Base-by-base conservation (phyloP, 2,888 invertebrate species). In the Drosophila kuntzei region DNA sequence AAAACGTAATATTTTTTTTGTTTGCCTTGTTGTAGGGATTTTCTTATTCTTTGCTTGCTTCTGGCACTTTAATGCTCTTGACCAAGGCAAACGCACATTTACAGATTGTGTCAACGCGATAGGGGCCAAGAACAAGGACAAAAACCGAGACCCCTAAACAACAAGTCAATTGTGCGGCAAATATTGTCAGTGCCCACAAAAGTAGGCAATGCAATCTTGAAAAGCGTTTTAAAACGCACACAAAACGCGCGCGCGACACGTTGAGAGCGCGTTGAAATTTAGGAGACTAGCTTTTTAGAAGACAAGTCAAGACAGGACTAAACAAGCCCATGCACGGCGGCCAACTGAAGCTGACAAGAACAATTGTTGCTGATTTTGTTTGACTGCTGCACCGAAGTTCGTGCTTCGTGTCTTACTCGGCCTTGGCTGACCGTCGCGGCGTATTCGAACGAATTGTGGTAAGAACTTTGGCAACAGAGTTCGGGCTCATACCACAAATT, bases 351-450 rank as follows among this genome's bases (percentile, higher is more conserved):
- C 70, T 70, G 72, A 68, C 73, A 76, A 57, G 32, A 70, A 72
- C 76, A 80, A 87, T 84, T 90, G 89, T 84, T 84, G 86, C 86
- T 89, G 88, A 76, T 83, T 90, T 89, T 90, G 84, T 87, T 69
- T 66, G 51, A 64, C 70, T 65, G 46, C 80, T 58, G 67, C 74
- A 77, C 51, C 83, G 71, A 78, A 61, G 82, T 70, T 54, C 59
- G 39, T 50, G 60, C 69, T 82, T 86, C 83, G 69, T 69, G 59
- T 66, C 44, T 66, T 44, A 53, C 41, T 57, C 60, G 71, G 74
- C 51, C 61, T 57, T 65, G 66, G 65, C 39, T 87, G 80, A 66
- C 60, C 70, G 51, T 58, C 59, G 51, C 61, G 78, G 25, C 61
- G 39, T 34, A 55, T 53, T 67, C 67, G 58, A 72, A 46, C 47